Evolutionary conservation across 2,797 vertebrate species (phyloP).

Genomic region (Neosilurus mollespiculum): DNA sequence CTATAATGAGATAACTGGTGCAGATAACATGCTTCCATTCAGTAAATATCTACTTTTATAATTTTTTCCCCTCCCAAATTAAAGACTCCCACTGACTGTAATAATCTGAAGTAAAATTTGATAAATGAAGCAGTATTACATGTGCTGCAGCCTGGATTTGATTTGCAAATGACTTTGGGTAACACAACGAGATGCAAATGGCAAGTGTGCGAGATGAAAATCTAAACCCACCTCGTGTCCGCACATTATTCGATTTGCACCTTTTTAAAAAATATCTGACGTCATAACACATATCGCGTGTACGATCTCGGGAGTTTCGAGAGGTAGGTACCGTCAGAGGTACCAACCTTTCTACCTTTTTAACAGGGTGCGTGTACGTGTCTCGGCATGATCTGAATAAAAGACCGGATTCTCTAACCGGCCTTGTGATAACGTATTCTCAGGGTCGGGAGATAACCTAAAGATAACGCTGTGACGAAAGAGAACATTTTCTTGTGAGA

Average conservation of each 20-base stretch:
- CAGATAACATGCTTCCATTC: no score
- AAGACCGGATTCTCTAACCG: neutral
- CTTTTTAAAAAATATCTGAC: neutral
- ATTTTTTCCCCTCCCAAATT: neutral
- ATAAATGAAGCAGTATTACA: neutral
- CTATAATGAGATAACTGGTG: no score
- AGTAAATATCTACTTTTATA: neutral
- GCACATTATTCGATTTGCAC: neutral
- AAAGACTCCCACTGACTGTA: neutral
- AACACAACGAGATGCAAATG: constrained; percentile 24
- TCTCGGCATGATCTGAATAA: no score
- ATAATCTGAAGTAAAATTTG: neutral
- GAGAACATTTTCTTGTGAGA: neutral
- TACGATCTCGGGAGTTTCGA: neutral
- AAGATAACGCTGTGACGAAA: no score
- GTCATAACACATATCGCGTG: neutral
- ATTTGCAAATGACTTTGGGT: constrained; percentile 24
- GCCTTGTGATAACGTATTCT: neutral
- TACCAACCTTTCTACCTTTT: neutral
- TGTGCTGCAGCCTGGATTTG: constrained; percentile 3
- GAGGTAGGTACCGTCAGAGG: neutral
- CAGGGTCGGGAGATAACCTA: neutral
- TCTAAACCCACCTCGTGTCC: neutral
- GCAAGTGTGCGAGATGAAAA: neutral
- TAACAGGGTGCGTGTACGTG: neutral